Conservation (phyloP, 2,888 invertebrate genomes). For the Melinaea menophilus region DNA sequence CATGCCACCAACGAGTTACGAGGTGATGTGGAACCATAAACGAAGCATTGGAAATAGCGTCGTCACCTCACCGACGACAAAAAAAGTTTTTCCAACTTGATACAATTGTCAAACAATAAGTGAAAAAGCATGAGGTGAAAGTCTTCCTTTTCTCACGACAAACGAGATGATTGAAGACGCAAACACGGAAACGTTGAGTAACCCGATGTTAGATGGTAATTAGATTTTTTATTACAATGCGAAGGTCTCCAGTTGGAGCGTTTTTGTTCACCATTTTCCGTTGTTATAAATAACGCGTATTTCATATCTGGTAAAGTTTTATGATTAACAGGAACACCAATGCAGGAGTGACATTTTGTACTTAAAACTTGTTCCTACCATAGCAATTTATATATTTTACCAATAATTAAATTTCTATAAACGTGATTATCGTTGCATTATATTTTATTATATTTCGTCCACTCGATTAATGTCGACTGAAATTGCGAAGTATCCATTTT, state of each 20-base stretch:
- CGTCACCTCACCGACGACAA: slow-evolving; percentile 16
- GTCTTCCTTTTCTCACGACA: slow-evolving; percentile 64
- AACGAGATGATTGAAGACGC: slow-evolving; percentile 46
- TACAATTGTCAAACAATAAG: slow-evolving; percentile 41
- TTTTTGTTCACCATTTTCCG: slow-evolving; percentile 22
- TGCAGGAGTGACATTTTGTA: no score
- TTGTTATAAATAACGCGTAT: neutral
- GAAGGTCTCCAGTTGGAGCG: slow-evolving; percentile 23
- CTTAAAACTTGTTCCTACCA: no score
- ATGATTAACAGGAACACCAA: neutral
- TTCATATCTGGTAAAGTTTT: neutral
- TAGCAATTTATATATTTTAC: no score
- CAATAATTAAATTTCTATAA: neutral
- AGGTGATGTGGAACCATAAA: neutral
- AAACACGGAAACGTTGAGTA: slow-evolving; percentile 41
- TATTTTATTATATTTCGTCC: neutral
- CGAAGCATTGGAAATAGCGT: neutral
- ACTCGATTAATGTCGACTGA: slow-evolving; percentile 8
- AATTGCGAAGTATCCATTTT: slow-evolving; percentile 13
- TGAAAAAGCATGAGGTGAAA: slow-evolving; percentile 58
- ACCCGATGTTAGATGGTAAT: slow-evolving; percentile 31
- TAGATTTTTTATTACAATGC: slow-evolving; percentile 29
- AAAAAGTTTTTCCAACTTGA: slow-evolving; percentile 39
- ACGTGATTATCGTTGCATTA: neutral
- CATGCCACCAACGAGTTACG: no score